Evolutionary conservation across 2,888 invertebrate genomes (phyloP), one percentile per base, ranked within the genome.

Genomic region (Troilus luridus): DNA sequence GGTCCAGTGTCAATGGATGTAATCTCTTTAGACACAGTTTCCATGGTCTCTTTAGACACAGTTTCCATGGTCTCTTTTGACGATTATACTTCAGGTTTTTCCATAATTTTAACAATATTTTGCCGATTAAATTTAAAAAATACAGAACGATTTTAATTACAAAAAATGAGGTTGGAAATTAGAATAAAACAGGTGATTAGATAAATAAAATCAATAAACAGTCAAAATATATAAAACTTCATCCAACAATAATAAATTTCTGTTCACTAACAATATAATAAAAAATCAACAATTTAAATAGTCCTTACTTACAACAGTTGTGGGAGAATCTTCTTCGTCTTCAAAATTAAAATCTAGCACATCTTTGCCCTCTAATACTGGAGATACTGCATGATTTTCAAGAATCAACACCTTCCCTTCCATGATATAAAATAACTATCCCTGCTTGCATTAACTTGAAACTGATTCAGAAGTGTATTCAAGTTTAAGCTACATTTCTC

Each of bases 301-400:
- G 17, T 9, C 72, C 56, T 85, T 85, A 85, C 85, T 85, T 85
- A 85, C 85, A n/a, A 5, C 21, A 85, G 54, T 5, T 85, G 56
- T 56, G n/a, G 85, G 56, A n/a, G 85, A 24, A 24, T 56, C 12
- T 58, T 24, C 58, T n/a, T 90, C 56, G 17, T 24, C 77, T 59
- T 90, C 41, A 72, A 90, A 90, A 77, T 90, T 59, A 58, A 90
- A 90, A 67, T 77, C 90, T 58, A 90, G 19, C 14, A 77, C 90
- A 58, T 90, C 90, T 58, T n/a, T 77, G 10, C 24, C 90, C 21
- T n/a, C n/a, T n/a, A 90, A 17, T 19, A 41, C 64, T 8, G n/a
- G 77, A 89, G 7, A 2, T 17, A 19, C 17, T 54, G 54, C 54
- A 1, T 58, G 72, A 27, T 90, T 90, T 0, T 77, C 64, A 77